Evolutionary conservation across 2,797 vertebrate genomes (phyloP), one percentile per base, ranked within the genome.

Genomic region (Gallinago solitaria): DNA sequence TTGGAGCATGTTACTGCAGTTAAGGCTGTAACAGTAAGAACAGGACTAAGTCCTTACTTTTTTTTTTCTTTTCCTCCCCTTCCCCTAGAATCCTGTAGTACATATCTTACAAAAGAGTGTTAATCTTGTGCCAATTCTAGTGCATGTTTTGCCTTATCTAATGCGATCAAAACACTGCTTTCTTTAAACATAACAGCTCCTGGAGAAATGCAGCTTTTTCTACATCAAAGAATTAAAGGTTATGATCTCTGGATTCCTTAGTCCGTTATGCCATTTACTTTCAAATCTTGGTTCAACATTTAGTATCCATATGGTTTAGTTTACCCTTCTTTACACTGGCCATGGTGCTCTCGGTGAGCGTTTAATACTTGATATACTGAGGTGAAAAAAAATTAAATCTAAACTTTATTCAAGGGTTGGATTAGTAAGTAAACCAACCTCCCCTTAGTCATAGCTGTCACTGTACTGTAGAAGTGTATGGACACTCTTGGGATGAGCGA

Each of bases 181-280:
- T 67, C 47, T 89, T 94, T 68, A 68, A 89, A 71, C 23, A 11
- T 37, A 63, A 43, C 28, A 35, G 71, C 45, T 93, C 47, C 71
- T 87, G 86, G 69, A 92, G 68, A 87, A 96, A 75, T 60, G 75
- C 33, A 68, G 17, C 60, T 86, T 83, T 81, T 57, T 53, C 71
- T 71, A 50, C 68, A 85, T 74, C 41, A 83, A 84, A 64, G 91
- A 77, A 75, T 70, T 78, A 83, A 79, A 87, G 68, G 54, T 93
- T 95, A 20, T 30, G 35, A 63, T 95, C 83, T 94, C 75, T 69
- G 68, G 68, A 95, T 96, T 95, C 95, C 65, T 89, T 59, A 85
- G 47, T 39, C 56, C 1, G 30, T 91, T 83, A 65, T 20, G 87
- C 84, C 79, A 48, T 68, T 95, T 79, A 83, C 56, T 89, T 83